Evolutionary conservation across 1,140 invertebrate genomes (phyloP).

Genomic region (Leptestheria dahalacensis): DNA sequence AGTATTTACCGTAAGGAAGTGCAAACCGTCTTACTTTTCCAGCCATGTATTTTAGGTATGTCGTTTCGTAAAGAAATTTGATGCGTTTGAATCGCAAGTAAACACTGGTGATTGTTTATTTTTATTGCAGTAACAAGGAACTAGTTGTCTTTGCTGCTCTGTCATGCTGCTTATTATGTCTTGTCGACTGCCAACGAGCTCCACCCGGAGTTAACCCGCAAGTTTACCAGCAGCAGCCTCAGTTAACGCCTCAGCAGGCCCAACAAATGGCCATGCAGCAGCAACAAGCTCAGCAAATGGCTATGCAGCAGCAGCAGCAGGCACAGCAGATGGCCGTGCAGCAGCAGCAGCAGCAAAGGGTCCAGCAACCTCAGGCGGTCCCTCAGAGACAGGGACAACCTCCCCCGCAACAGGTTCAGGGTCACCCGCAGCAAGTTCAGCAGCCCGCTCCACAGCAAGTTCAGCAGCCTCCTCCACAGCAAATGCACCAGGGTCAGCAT

Average conservation of each 20-base stretch:
- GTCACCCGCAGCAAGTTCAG: constrained; percentile 5
- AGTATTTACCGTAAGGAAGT: no score
- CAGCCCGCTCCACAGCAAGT: background rate
- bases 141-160: background rate
- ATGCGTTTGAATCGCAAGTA: no score
- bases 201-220: constrained; percentile 16
- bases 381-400: background rate
- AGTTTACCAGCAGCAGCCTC: constrained; percentile 14
- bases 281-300: constrained; percentile 12
- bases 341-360: background rate
- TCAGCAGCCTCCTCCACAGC: constrained; percentile 13
- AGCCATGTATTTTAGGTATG: no score
- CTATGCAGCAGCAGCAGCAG: constrained; percentile 12
- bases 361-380: background rate
- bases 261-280: constrained; percentile 14
- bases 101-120: no score
- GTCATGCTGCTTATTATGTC: background rate
- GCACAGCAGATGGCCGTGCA: background rate
- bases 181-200: constrained; percentile 1
- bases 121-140: background rate
- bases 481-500: constrained; percentile 10
- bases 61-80: no score
- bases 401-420: background rate
- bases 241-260: constrained; percentile 6
- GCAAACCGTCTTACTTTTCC: no score